phyloP scores from a whole-genome alignment of 1,140 invertebrate genomes.

The Bombus pascuorum region DNA sequence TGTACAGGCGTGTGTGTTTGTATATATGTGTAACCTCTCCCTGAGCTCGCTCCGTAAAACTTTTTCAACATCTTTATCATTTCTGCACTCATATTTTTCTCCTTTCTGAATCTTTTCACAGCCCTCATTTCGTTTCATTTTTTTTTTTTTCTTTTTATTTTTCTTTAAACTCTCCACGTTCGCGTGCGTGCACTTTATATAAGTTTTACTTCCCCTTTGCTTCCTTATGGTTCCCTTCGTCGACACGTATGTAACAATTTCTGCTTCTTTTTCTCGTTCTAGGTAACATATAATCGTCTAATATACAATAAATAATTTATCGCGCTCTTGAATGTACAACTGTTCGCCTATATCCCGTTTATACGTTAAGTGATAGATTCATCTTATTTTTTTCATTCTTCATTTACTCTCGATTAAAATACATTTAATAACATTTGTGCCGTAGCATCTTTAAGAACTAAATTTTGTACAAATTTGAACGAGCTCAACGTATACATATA shows the following conservation, averaged over 20 bases:
- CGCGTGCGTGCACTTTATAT: conserved; percentile 2
- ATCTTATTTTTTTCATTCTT: conserved; percentile 34
- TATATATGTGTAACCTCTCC: conserved; percentile 74
- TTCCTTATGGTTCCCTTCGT: conserved; percentile 43
- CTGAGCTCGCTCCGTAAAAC: conserved; percentile 75
- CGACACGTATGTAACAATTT: conserved; percentile 64
- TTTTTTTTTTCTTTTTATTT: conserved; percentile 49
- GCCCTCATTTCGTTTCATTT: conserved; percentile 78
- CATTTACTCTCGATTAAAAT: conserved; percentile 45
- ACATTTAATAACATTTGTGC: conserved; percentile 41
- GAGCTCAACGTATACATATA: conserved; percentile 46
- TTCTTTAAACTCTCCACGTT: conserved; percentile 56
- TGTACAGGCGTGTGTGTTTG: conserved; percentile 32
- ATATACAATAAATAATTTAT: conserved; percentile 81
- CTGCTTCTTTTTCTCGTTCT: conserved; percentile 16
- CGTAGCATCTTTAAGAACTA: conserved; percentile 61
- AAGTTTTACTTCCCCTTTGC: conserved; percentile 20
- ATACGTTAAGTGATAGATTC: conserved; percentile 71
- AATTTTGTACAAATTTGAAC: conserved; percentile 73
- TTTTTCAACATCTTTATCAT: conserved; percentile 36
- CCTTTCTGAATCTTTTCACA: conserved; percentile 76
- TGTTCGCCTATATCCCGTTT: conserved; percentile 61
- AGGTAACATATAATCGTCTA: conserved; percentile 69
- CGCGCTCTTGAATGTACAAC: conserved; percentile 76
- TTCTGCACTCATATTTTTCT: conserved; percentile 27